Conservation (phyloP, 2,113 vertebrate species). For the Nycticorax nycticorax region DNA sequence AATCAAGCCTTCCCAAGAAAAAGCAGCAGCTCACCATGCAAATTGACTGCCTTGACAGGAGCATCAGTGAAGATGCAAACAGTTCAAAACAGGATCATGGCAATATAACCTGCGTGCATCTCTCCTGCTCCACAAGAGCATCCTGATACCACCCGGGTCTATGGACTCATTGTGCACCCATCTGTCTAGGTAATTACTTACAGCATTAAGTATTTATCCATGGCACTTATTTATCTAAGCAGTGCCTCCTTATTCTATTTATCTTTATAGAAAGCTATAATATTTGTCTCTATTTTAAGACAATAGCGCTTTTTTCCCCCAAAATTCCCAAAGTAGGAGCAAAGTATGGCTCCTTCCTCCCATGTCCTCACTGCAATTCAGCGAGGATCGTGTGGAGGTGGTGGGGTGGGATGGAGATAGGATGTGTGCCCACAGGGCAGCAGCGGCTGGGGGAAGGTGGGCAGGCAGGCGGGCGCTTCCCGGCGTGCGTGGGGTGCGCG, state of each 20-base stretch:
- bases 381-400: fast-evolving
- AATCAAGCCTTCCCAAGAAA: neutral
- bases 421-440: neutral
- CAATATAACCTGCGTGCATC: neutral
- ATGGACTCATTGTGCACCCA: neutral
- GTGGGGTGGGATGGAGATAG: neutral
- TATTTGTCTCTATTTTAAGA: slow-evolving; percentile 57
- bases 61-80: neutral
- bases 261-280: neutral
- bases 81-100: neutral
- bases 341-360: neutral
- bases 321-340: slow-evolving; percentile 36
- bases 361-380: neutral
- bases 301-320: neutral
- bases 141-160: neutral
- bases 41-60: neutral
- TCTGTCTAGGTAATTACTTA: slow-evolving; percentile 8
- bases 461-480: neutral
- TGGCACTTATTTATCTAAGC: slow-evolving; percentile 14
- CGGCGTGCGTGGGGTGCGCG: fast-evolving
- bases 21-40: neutral
- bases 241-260: slow-evolving; percentile 14
- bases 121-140: neutral
- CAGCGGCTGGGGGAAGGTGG: neutral
- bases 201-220: neutral